Evolutionary conservation across 2,113 vertebrate species (phyloP), one percentile per base, ranked within the genome.

Genomic region (Embiotoca jacksoni): DNA sequence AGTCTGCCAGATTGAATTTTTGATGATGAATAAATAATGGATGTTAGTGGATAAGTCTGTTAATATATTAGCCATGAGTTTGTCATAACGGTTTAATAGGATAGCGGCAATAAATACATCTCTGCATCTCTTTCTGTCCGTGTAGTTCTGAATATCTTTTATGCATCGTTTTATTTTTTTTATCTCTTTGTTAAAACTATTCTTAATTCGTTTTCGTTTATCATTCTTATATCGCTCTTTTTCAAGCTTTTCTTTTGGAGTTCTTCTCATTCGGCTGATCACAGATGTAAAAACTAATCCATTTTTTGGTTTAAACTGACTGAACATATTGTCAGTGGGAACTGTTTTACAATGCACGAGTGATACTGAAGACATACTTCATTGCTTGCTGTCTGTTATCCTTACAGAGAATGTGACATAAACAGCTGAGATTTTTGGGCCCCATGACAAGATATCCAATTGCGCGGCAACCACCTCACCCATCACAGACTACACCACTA

Each of bases 51-150:
- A 85, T 86, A 89, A 86, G 84, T 88, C 80, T 87, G 83, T 90
- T 91, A 92, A 90, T 92, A 89, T 85, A 89, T 92, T 74, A 91
- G 85, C 86, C 80, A 86, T 88, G 85, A 83, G 83, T 92, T 91
- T 88, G 76, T 90, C 88, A 85, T 89, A 75, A 88, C 78, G 76
- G 80, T 88, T 93, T 88, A 89, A 92, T 88, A 80, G 79, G 76
- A 75, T 16, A 36, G 75, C 47, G 59, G 73, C 72, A 80, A 90
- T 90, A 85, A 90, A 91, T 83, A 78, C 68, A 81, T 85, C 59
- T 74, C 56, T n/a, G 65, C 52, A 68, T 82, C 23, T 72, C 59
- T 64, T 60, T 65, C 50, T 36, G 35, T 71, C 58, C 61, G 41
- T 69, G 49, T 81, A n/a, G 15, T 73, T 69, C 36, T 33, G 9